Evolutionary conservation across 2,113 vertebrate genomes (phyloP).

Genomic region (Cochlearius cochlearius): DNA sequence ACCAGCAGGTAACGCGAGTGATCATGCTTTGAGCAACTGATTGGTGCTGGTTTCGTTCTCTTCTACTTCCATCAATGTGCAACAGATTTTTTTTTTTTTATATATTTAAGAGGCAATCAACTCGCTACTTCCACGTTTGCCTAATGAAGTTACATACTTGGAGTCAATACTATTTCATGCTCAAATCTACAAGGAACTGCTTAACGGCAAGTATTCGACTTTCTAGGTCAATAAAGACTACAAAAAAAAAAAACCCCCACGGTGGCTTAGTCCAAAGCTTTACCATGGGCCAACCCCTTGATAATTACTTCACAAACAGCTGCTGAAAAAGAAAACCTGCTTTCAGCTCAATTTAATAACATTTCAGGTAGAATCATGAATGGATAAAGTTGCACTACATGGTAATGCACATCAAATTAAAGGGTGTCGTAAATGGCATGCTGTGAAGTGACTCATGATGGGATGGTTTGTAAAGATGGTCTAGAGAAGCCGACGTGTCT

Average conservation of each 20-base stretch:
- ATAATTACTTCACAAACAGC: not conserved
- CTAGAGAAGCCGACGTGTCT: not conserved
- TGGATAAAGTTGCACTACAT: slow-evolving; percentile 11
- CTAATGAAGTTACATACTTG: slow-evolving; percentile 56
- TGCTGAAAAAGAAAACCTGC: slow-evolving; percentile 29
- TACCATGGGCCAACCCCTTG: not conserved
- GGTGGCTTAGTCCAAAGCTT: slow-evolving; percentile 11
- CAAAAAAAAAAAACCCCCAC: not conserved
- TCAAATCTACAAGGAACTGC: slow-evolving; percentile 58
- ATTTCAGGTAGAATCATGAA: not conserved
- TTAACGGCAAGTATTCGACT: slow-evolving; percentile 42
- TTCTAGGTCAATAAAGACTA: slow-evolving; percentile 22
- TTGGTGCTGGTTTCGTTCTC: not conserved
- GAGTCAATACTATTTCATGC: slow-evolving; percentile 52
- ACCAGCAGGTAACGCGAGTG: not conserved
- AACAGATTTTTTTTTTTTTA: not conserved
- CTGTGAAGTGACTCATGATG: not conserved
- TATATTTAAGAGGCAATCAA: slow-evolving; percentile 38
- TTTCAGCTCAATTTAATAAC: slow-evolving; percentile 47
- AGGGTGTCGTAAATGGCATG: not conserved
- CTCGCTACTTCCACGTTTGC: slow-evolving; percentile 25
- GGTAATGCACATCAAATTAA: slow-evolving; percentile 38
- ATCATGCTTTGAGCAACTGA: not conserved
- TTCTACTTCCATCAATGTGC: slow-evolving; percentile 19
- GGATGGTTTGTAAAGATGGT: not conserved